Base-by-base conservation (phyloP, 2,113 vertebrate genomes). In the Irena cyanogastra region DNA sequence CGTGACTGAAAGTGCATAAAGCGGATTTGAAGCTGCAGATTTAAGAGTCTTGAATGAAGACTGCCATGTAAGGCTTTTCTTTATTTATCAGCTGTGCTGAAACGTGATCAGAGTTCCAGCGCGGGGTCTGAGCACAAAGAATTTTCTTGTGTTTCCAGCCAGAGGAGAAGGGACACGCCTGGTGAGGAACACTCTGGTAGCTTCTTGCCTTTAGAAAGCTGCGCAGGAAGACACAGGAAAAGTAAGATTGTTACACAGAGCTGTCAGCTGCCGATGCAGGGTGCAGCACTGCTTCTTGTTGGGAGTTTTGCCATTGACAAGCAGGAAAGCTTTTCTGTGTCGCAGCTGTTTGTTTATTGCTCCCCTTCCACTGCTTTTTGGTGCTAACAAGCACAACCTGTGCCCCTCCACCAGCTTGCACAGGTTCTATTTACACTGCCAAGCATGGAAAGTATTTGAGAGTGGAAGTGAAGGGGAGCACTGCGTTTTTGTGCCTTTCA, bases 31-130 rank as follows among this genome's bases (percentile, higher is more conserved):
- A 74, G 82, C 79, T 39, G 54, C 76, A 78, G 89, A 83, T 75
- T 72, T 88, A 56, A 92, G 88, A 52, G 72, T 83, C 89, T 90
- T 61, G 92, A 81, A 54, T 23, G 87, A 94, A 76, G 68, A 49
- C 16, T 39, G 63, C 96, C 88, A 57, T 52, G 83, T 85, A 89
- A 97, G 85, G 61, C 63, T 90, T 91, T 66, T 59, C 88, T 93
- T 86, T 94, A 78, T 95, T 93, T 90, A 66, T 70, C 50, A 35
- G 33, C 72, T 75, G 30, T 31, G 31, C 44, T 90, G 95, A 84
- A 95, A 95, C 19, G 11, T 0, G 59, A 94, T 89, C 76, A 11
- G 84, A 39, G 42, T 27, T 68, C 33, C 41, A 50, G 66, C 24
- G 5, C 44, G 22, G 64, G 31, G 24, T 42, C 83, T 13, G 33